Conservation (phyloP, 2,113 vertebrate species). For the Cryptomyrus ogoouensis region DNA sequence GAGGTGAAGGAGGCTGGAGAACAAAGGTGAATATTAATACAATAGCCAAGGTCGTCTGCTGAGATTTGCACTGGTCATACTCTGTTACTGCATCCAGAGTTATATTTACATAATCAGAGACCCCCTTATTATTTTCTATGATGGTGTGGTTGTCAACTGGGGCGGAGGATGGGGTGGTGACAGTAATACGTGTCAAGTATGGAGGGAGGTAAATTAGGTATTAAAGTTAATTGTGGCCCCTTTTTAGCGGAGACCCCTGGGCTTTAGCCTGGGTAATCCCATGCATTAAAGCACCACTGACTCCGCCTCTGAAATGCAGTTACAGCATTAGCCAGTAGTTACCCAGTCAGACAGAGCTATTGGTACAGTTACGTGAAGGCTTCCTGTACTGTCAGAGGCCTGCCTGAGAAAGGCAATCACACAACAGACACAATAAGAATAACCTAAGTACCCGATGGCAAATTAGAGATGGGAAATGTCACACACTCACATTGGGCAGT, state of each 20-base stretch:
- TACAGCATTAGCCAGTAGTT: background rate
- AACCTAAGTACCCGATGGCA: background rate
- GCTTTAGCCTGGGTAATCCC: background rate
- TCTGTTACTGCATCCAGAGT: background rate
- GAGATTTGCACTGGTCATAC: background rate
- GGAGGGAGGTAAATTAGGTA: background rate
- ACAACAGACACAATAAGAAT: background rate
- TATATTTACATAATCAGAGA: background rate
- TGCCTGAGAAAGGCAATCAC: background rate
- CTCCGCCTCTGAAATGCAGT: background rate
- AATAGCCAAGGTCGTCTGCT: background rate
- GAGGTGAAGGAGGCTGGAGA: background rate
- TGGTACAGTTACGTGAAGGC: background rate
- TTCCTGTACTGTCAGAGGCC: background rate
- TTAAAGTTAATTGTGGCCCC: background rate
- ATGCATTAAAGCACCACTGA: background rate
- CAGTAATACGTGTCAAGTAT: background rate
- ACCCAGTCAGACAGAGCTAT: background rate
- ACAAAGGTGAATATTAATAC: background rate
- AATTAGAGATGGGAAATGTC: background rate
- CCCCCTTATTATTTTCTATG: background rate
- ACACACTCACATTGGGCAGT: background rate
- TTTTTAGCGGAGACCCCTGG: background rate
- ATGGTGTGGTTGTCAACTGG: background rate
- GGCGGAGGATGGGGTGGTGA: background rate